These are phyloP conservation scores for Tragelaphus buxtoni DNA, from an alignment of 2,113 vertebrate species.

Conservation along the genomic window DNA sequence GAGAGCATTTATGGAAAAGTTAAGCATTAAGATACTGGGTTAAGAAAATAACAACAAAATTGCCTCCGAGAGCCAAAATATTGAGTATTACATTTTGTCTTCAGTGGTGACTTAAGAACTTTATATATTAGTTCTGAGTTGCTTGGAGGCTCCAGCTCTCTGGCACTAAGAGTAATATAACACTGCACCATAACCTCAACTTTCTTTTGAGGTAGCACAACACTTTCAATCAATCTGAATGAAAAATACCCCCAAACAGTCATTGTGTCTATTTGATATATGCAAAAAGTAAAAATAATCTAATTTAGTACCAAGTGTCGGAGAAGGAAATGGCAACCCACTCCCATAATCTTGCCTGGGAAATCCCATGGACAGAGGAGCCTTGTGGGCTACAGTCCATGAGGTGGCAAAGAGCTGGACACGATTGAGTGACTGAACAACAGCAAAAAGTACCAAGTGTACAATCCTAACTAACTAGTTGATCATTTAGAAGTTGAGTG, in stretches of 20 bases:
- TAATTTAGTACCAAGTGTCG: not conserved
- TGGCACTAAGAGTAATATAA: not conserved
- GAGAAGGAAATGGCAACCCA: not conserved
- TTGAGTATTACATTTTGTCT: not conserved
- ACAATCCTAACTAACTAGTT: not conserved
- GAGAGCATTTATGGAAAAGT: too few relatives aligned
- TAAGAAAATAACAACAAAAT: too few relatives aligned
- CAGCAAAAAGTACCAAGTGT: not conserved
- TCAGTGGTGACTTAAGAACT: not conserved
- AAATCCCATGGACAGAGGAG: not conserved
- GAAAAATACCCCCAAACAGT: not conserved
- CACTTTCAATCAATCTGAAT: not conserved
- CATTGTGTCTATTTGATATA: not conserved
- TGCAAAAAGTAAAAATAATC: not conserved
- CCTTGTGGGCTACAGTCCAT: not conserved
- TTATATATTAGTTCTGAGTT: not conserved
- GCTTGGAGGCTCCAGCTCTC: not conserved
- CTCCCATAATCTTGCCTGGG: not conserved
- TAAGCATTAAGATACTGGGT: too few relatives aligned
- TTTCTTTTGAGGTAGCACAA: not conserved
- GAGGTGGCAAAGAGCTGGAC: not conserved
- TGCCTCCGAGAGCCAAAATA: not conserved
- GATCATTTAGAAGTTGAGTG: not conserved
- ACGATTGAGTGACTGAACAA: not conserved
- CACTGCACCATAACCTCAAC: too few relatives aligned